Conservation (phyloP, 2,113 vertebrate genomes). For the Notarius quadriscutis region DNA sequence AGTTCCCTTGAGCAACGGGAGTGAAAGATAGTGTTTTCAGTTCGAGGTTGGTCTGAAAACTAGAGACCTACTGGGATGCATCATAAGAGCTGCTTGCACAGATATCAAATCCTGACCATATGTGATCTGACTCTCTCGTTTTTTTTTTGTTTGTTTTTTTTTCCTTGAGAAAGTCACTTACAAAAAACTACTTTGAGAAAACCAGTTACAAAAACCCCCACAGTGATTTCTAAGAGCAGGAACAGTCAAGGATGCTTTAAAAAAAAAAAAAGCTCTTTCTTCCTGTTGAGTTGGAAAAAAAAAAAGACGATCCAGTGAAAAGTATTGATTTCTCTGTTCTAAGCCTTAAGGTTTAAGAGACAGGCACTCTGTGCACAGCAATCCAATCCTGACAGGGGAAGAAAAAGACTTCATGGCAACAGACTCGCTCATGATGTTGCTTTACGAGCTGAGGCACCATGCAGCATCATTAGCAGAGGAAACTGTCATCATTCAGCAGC, state of each 20-base stretch:
- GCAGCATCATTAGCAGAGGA: neutral
- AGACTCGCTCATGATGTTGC: conserved; percentile 3
- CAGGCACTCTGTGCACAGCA: conserved; percentile 15
- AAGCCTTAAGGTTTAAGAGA: conserved; percentile 30
- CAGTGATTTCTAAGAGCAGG: conserved; percentile 7
- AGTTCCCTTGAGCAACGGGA: neutral
- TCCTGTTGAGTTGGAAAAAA: conserved; percentile 1
- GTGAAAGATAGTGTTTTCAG: neutral
- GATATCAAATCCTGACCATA: neutral
- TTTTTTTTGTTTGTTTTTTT: neutral
- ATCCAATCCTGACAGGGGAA: conserved; percentile 33
- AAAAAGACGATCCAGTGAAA: conserved; percentile 19
- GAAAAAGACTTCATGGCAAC: conserved; percentile 29
- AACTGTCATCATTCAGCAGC: conserved; percentile 11
- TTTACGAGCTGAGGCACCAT: conserved; percentile 14
- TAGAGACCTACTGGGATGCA: neutral
- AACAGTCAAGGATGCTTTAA: neutral
- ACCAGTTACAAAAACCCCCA: neutral
- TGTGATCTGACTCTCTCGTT: neutral
- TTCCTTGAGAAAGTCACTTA: neutral
- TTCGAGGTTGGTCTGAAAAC: conserved; percentile 5
- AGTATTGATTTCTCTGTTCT: conserved; percentile 36
- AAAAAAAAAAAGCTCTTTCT: conserved; percentile 10
- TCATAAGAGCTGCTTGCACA: neutral
- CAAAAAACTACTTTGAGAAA: conserved; percentile 11